These are phyloP conservation scores for Rhinopomastus cyanomelas DNA, from an alignment of 2,113 vertebrate genomes.

Conservation along the genomic window DNA sequence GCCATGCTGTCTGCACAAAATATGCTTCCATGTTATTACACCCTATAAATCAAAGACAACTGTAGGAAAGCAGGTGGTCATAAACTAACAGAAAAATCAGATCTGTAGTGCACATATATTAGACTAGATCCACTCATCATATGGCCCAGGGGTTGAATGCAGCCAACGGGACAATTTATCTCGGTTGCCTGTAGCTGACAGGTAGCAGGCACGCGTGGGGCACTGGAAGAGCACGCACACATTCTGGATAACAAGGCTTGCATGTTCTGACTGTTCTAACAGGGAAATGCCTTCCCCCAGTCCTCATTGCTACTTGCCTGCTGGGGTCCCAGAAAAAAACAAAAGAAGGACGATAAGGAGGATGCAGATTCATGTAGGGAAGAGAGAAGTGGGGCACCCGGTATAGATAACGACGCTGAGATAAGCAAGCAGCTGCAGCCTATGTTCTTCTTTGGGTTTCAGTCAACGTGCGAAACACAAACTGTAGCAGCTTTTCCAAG, in stretches of 20 bases:
- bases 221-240: fast-evolving
- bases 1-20: background rate
- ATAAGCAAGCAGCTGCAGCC: background rate
- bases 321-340: background rate
- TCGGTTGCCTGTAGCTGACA: background rate
- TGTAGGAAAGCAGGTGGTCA: slow-evolving; percentile 1
- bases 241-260: background rate
- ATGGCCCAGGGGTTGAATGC: background rate
- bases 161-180: slow-evolving; percentile 21
- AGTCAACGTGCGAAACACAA: background rate
- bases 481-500: background rate
- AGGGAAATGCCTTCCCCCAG: background rate
- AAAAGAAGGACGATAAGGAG: background rate
- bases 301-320: background rate
- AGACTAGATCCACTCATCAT: background rate
- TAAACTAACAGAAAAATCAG: slow-evolving; percentile 44
- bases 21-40: background rate
- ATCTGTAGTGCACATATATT: background rate
- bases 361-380: background rate
- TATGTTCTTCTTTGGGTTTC: background rate
- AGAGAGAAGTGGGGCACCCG: background rate
- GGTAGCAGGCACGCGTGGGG: background rate
- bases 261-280: background rate
- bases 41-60: slow-evolving; percentile 35
- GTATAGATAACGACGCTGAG: background rate